Percentiles rank a stretch among this genome's conserved stretches.
These are phyloP conservation scores for Parnassius orleans DNA, from an alignment of 2,888 invertebrate genomes.

Conservation along the genomic window DNA sequence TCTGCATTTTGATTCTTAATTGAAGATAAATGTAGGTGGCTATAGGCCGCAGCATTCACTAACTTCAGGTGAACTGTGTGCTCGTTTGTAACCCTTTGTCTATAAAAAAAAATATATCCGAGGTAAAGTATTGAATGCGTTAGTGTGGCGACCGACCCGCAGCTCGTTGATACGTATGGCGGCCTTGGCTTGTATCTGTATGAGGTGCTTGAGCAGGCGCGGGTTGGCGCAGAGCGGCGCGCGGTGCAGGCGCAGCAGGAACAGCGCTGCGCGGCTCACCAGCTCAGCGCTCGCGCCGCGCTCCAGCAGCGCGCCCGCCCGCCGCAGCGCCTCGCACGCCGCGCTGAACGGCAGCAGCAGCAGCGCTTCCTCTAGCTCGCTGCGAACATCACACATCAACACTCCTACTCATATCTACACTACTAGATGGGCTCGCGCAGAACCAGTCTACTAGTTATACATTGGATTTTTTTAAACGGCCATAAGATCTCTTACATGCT, in stretches of 20 bases:
- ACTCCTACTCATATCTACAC: too few species aligned
- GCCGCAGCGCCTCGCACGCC: slow-evolving; percentile 88
- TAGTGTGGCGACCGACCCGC: slow-evolving; percentile 73
- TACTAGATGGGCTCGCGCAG: too few species aligned
- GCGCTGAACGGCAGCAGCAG: slow-evolving; percentile 91
- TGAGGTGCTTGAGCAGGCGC: slow-evolving; percentile 83
- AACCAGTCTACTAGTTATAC: too few species aligned
- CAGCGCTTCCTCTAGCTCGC: slow-evolving; percentile 95
- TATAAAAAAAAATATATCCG: too few species aligned
- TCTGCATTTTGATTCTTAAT: too few species aligned
- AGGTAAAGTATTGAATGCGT: not conserved
- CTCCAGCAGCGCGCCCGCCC: slow-evolving; percentile 85
- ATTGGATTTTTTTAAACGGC: too few species aligned
- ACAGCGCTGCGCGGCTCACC: slow-evolving; percentile 87
- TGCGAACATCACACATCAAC: slow-evolving; percentile 50
- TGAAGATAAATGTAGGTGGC: too few species aligned
- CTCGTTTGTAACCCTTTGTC: too few species aligned
- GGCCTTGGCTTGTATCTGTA: slow-evolving; percentile 83
- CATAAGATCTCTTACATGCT: too few species aligned
- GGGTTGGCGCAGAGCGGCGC: slow-evolving; percentile 88
- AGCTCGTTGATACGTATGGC: slow-evolving; percentile 79
- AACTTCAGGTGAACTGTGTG: too few species aligned
- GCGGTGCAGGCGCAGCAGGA: slow-evolving; percentile 88
- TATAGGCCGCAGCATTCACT: too few species aligned
- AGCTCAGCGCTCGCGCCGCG: slow-evolving; percentile 88